Evolutionary conservation across 2,888 invertebrate genomes (phyloP), one percentile per base, ranked within the genome.

Genomic region (Noctuana brunneofusca): DNA sequence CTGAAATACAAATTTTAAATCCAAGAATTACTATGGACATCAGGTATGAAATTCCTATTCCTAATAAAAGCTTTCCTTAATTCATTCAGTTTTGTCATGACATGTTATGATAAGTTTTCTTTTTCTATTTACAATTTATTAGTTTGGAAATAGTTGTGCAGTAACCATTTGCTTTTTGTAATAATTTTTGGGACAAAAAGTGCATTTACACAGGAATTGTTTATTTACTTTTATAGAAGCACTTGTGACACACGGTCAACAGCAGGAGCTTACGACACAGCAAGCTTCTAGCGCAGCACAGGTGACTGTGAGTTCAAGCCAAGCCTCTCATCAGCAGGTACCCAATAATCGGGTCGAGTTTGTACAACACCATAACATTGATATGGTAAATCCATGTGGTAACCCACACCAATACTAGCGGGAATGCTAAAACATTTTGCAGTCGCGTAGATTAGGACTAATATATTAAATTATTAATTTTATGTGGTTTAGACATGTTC

Each of bases 281-380:
- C 80, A 76, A 49, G 58, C 79, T 6, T 68, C 73, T 35, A 70
- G 71, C 58, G 69, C 70, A 14, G 64, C 80, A 35, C 92, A 90
- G 75, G 88, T 87, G 71, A 79, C 84, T 69, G 87, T 91, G 70
- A 76, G 73, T 72, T 65, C 80, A 57, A 75, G 79, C 69, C 84
- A 83, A 66, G 66, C 91, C 66, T 74, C 92, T 71, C 89, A 87
- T 60, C 92, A 91, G 79, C 91, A 92, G 87, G 91, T 91, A 89
- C 87, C 92, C 88, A 91, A 83, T 86, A 89, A 84, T 69, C 89
- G 91, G 87, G 88, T 92, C 82, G 91, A 90, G 77, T 90, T 91
- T 89, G 86, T 92, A 80, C 89, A 89, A 84, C 91, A 92, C 86
- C 92, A 92, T 90, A 90, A 85, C 86, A 87, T 89, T 84, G 90